These are phyloP conservation scores for Nomia melanderi DNA, from an alignment of 1,140 invertebrate species.

Conservation along the genomic window DNA sequence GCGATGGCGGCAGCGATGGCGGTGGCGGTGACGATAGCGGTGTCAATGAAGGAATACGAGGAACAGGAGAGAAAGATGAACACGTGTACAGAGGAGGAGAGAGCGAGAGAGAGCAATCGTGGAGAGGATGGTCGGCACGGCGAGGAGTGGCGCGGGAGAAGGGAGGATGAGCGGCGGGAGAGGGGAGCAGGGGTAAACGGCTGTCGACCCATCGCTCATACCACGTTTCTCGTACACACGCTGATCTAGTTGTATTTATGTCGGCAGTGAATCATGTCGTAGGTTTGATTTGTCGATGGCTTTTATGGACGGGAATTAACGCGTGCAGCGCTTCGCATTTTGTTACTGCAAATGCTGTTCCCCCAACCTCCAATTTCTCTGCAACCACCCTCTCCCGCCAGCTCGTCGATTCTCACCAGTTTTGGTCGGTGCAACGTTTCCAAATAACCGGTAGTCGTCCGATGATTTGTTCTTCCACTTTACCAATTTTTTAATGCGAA, in stretches of 20 bases:
- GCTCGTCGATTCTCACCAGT: constrained; percentile 36
- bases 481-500: constrained; percentile 75
- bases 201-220: constrained; percentile 79
- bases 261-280: constrained; percentile 80
- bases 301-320: constrained; percentile 81
- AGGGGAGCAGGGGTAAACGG: constrained; percentile 48
- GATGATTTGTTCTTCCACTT: constrained; percentile 77
- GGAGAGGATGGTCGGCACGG: too few relatives aligned
- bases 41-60: constrained; percentile 42
- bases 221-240: constrained; percentile 74
- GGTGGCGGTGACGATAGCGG: neutral
- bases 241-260: constrained; percentile 81
- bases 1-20: neutral
- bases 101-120: too few relatives aligned
- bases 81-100: too few relatives aligned
- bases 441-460: constrained; percentile 67
- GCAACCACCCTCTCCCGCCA: constrained; percentile 1
- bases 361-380: constrained; percentile 39
- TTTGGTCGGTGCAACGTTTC: constrained; percentile 71
- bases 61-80: constrained; percentile 1
- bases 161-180: too few relatives aligned
- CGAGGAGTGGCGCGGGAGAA: too few relatives aligned
- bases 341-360: constrained; percentile 77
- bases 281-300: constrained; percentile 81
- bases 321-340: constrained; percentile 77